These are phyloP conservation scores for Ranitomeya variabilis DNA, from an alignment of 2,113 vertebrate species.

Conservation along the genomic window DNA sequence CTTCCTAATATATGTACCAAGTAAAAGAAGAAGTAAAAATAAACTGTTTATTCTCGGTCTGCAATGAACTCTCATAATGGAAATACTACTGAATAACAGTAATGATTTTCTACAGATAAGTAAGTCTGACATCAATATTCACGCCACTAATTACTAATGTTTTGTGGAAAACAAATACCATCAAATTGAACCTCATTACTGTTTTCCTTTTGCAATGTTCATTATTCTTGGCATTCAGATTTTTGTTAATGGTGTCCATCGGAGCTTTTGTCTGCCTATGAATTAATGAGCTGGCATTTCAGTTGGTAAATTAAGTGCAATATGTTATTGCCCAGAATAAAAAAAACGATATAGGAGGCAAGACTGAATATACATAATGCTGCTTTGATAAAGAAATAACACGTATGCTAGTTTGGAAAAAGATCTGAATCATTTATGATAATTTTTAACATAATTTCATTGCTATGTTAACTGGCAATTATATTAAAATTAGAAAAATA, in stretches of 20 bases:
- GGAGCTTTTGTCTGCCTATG: conserved; percentile 22
- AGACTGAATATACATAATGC: not conserved
- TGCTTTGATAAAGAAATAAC: not conserved
- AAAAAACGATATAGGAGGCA: conserved; percentile 10
- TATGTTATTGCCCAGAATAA: conserved; percentile 5
- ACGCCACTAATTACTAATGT: conserved; percentile 43
- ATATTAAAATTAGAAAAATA: no score
- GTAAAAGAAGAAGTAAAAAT: conserved; percentile 28
- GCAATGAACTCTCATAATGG: conserved; percentile 25
- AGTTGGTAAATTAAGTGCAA: conserved; percentile 21
- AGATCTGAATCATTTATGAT: no score
- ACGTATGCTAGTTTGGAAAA: not conserved
- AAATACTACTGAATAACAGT: conserved; percentile 35
- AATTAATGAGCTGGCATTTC: conserved; percentile 48
- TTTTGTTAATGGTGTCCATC: conserved; percentile 39
- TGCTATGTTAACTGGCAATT: no score
- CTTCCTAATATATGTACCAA: not conserved
- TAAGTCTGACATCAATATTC: conserved; percentile 40
- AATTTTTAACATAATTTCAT: no score
- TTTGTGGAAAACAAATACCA: conserved; percentile 8
- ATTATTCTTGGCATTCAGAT: conserved; percentile 49
- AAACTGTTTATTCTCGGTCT: conserved; percentile 44
- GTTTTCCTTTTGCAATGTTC: conserved; percentile 32
- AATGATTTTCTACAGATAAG: conserved; percentile 45
- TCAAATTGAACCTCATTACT: conserved; percentile 38